A percentile compares a stretch with the other conserved stretches of the same genome.
phyloP scores from a whole-genome alignment of 2,797 vertebrate genomes.

The Enteromius paludinosus region DNA sequence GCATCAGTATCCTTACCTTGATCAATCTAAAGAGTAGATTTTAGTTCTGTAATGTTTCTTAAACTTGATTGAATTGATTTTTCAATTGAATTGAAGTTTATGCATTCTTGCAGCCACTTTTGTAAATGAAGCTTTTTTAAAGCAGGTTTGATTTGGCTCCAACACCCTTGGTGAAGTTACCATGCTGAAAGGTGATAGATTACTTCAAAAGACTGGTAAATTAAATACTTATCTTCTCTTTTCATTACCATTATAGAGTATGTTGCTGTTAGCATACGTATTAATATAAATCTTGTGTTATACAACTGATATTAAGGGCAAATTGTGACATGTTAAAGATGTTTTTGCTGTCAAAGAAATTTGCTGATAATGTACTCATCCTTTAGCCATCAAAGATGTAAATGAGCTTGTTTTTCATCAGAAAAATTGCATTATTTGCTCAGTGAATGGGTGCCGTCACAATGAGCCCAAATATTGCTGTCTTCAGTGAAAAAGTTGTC shows the following conservation, averaged over 20 bases:
- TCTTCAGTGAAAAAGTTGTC: background rate
- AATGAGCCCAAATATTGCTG: background rate
- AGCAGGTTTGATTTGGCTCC: constrained; percentile 66
- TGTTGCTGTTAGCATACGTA: constrained; percentile 14
- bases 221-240: constrained; percentile 61
- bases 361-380: background rate
- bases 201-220: constrained; percentile 66
- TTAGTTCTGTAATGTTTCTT: constrained; percentile 47
- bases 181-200: constrained; percentile 65
- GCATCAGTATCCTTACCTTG: constrained; percentile 50
- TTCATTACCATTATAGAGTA: constrained; percentile 42
- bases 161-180: constrained; percentile 64
- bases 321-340: constrained; percentile 26
- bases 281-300: background rate
- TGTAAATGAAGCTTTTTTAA: constrained; percentile 65
- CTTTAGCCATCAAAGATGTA: background rate
- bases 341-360: constrained; percentile 53
- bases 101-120: constrained; percentile 55
- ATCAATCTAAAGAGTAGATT: constrained; percentile 49
- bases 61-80: constrained; percentile 22
- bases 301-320: background rate
- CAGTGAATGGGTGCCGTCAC: background rate
- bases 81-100: constrained; percentile 25
- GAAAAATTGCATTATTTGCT: background rate
- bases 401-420: background rate